Conservation (phyloP, 2,113 vertebrate genomes). For the Notarius quadriscutis region DNA sequence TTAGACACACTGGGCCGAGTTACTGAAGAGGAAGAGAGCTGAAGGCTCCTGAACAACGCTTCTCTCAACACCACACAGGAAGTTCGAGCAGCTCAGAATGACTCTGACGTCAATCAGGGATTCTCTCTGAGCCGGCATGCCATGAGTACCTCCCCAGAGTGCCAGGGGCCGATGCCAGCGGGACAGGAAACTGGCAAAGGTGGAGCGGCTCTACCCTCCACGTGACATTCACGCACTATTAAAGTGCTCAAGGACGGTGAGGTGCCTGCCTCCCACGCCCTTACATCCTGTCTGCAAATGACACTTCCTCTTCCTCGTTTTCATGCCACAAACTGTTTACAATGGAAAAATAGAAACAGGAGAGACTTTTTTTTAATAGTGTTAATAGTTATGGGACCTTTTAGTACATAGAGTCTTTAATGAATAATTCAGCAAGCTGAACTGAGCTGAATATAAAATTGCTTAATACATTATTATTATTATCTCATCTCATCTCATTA, state of each 20-base stretch:
- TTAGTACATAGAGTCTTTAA: background rate
- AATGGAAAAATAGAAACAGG: slow-evolving; percentile 44
- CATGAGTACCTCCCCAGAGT: slow-evolving; percentile 60
- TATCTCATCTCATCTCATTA: no score
- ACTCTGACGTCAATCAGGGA: slow-evolving; percentile 71
- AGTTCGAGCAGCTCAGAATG: slow-evolving; percentile 60
- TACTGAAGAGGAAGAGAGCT: slow-evolving; percentile 47
- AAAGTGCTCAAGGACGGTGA: slow-evolving; percentile 70
- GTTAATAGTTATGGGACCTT: background rate
- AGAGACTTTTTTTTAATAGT: background rate
- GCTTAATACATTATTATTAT: no score
- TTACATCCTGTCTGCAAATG: slow-evolving; percentile 74
- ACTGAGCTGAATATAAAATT: background rate
- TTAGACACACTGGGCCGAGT: slow-evolving; percentile 57
- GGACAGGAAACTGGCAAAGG: slow-evolving; percentile 63
- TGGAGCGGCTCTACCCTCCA: slow-evolving; percentile 57
- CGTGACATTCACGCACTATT: slow-evolving; percentile 50
- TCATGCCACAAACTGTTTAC: slow-evolving; percentile 39
- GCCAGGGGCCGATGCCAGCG: slow-evolving; percentile 63
- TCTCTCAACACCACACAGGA: slow-evolving; percentile 60
- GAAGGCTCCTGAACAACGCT: slow-evolving; percentile 41
- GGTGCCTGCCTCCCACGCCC: slow-evolving; percentile 65
- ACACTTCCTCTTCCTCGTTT: slow-evolving; percentile 58
- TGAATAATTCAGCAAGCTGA: background rate
- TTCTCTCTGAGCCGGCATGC: slow-evolving; percentile 51